A percentile compares a stretch with the other conserved stretches of the same genome.
phyloP scores from a whole-genome alignment of 2,797 vertebrate genomes.

The Enteromius fasciolatus region DNA sequence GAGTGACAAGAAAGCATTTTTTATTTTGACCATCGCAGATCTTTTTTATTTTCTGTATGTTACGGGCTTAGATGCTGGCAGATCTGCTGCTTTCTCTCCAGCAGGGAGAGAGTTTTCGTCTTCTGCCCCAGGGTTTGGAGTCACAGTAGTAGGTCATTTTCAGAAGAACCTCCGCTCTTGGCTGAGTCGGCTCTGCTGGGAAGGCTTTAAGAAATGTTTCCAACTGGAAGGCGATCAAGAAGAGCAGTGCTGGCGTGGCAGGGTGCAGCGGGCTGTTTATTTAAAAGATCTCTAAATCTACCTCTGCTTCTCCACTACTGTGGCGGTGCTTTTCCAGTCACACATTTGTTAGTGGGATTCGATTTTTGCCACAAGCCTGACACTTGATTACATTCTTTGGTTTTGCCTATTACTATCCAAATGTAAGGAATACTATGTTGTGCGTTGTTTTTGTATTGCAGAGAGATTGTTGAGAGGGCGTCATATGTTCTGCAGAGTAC shows the following conservation, averaged over 20 bases:
- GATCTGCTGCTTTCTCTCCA: not conserved
- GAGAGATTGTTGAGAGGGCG: not conserved
- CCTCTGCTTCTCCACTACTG: conserved; percentile 44
- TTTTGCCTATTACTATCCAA: not conserved
- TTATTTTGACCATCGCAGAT: not conserved
- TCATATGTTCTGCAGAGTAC: conserved; percentile 3
- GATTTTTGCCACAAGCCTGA: conserved; percentile 24
- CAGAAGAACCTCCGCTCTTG: conserved; percentile 59
- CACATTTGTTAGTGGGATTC: conserved; percentile 5
- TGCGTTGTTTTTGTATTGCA: not conserved
- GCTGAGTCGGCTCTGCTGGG: conserved; percentile 54
- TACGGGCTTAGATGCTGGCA: not conserved
- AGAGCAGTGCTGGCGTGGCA: conserved; percentile 58
- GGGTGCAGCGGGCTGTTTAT: conserved; percentile 53
- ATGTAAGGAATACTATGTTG: not conserved
- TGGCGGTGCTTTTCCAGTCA: conserved; percentile 28
- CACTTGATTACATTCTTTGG: conserved; percentile 11
- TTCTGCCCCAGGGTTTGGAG: conserved; percentile 41
- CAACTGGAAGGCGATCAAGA: conserved; percentile 61
- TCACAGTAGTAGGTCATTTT: conserved; percentile 55
- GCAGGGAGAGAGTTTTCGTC: conserved; percentile 27
- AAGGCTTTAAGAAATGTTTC: conserved; percentile 52
- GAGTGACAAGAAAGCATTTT: not conserved
- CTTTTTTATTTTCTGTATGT: not conserved
- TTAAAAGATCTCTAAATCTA: conserved; percentile 56